Conservation (phyloP, 2,797 vertebrate species). For the Streptopelia turtur region DNA sequence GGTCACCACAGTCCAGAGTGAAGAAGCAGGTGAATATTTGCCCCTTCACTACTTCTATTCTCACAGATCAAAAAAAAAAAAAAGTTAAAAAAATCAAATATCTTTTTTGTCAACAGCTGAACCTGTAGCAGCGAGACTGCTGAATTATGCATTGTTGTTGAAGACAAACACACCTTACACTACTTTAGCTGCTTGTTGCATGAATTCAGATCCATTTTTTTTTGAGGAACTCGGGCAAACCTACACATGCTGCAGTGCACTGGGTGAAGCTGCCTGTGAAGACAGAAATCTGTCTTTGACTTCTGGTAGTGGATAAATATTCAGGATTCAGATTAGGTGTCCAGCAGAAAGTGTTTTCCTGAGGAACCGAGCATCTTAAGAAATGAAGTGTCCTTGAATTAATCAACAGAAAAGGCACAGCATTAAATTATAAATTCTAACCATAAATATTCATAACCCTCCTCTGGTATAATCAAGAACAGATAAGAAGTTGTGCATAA, state of each 20-base stretch:
- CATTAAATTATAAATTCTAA: slow-evolving; percentile 82
- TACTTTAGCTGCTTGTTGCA: slow-evolving; percentile 43
- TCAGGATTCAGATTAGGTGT: slow-evolving; percentile 70
- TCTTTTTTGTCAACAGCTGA: slow-evolving; percentile 35
- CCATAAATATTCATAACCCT: slow-evolving; percentile 83
- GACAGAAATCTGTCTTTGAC: slow-evolving; percentile 47
- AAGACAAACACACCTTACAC: slow-evolving; percentile 54
- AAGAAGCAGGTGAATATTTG: slow-evolving; percentile 41
- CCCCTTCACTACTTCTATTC: background rate
- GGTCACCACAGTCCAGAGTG: background rate
- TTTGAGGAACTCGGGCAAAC: slow-evolving; percentile 9
- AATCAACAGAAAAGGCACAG: slow-evolving; percentile 81
- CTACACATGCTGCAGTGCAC: background rate
- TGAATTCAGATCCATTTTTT: slow-evolving; percentile 50
- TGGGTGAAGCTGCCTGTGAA: slow-evolving; percentile 39
- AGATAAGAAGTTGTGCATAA: slow-evolving; percentile 80
- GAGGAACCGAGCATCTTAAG: slow-evolving; percentile 68
- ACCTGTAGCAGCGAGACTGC: slow-evolving; percentile 22
- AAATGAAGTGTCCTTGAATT: slow-evolving; percentile 83
- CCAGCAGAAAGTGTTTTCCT: slow-evolving; percentile 72
- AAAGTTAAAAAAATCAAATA: background rate
- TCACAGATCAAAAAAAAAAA: background rate
- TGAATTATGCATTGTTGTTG: slow-evolving; percentile 69
- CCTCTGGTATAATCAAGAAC: slow-evolving; percentile 77
- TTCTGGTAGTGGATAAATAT: slow-evolving; percentile 68